Percentiles rank a stretch among this genome's conserved stretches.
phyloP scores from a whole-genome alignment of 2,113 vertebrate genomes.

The Ibidorhyncha struthersii region DNA sequence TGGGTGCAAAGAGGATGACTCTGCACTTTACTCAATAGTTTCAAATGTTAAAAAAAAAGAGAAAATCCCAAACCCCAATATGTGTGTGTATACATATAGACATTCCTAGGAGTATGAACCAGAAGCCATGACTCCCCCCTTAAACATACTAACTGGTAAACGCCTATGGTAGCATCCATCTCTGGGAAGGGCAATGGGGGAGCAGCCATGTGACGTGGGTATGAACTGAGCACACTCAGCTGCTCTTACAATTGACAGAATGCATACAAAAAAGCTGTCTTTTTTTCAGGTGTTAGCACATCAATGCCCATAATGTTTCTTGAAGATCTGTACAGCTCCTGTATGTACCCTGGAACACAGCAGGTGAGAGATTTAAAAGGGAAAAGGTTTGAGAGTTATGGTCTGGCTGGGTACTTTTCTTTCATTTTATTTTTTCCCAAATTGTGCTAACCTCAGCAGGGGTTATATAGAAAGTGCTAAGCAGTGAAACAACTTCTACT shows the following conservation, averaged over 20 bases:
- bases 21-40: not conserved
- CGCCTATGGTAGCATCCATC: not conserved
- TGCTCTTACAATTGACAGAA: not conserved
- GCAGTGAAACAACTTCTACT: not conserved
- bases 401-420: not conserved
- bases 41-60: not conserved
- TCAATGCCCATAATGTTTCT: not conserved
- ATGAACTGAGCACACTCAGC: not conserved
- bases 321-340: not conserved
- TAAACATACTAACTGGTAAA: not conserved
- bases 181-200: not conserved
- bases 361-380: not conserved
- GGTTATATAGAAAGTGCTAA: not conserved
- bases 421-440: not conserved
- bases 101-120: not conserved
- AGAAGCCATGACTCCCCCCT: not conserved
- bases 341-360: not conserved
- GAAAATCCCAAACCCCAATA: rapidly evolving
- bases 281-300: not conserved
- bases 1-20: not conserved
- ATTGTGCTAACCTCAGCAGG: not conserved
- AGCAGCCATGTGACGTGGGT: not conserved
- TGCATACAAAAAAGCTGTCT: rapidly evolving
- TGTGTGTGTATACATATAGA: not conserved
- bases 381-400: not conserved